A percentile compares a stretch with the other conserved stretches of the same genome.
phyloP scores from a whole-genome alignment of 2,888 invertebrate genomes.

The Lottia gigantea region DNA sequence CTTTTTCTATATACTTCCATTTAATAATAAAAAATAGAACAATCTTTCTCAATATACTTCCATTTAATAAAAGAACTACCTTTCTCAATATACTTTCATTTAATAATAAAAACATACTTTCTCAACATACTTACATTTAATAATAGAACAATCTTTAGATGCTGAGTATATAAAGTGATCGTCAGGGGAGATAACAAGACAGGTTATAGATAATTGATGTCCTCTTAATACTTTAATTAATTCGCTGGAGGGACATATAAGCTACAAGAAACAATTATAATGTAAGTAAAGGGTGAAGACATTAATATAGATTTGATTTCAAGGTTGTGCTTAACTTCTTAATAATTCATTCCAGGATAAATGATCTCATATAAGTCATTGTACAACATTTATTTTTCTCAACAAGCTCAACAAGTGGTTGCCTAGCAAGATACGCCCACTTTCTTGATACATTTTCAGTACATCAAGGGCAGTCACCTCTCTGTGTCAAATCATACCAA shows the following conservation, averaged over 20 bases:
- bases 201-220: conserved; percentile 83
- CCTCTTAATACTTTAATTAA: conserved; percentile 74
- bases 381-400: too few relatives aligned
- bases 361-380: too few relatives aligned
- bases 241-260: conserved; percentile 43
- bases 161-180: conserved; percentile 81
- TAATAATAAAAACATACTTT: background rate
- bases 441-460: too few relatives aligned
- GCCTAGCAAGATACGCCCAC: too few relatives aligned
- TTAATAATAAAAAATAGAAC: too few relatives aligned
- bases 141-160: conserved; percentile 87
- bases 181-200: conserved; percentile 82
- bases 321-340: too few relatives aligned
- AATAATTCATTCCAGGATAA: too few relatives aligned
- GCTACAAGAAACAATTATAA: conserved; percentile 37
- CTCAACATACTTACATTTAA: conserved; percentile 78
- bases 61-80: background rate
- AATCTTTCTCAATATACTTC: background rate
- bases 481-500: too few relatives aligned
- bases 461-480: too few relatives aligned
- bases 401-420: too few relatives aligned
- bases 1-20: too few relatives aligned
- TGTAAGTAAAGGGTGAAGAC: background rate
- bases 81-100: background rate
- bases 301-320: background rate